A percentile compares a stretch with the other conserved stretches of the same genome.
Evolutionary conservation across 2,113 vertebrate genomes (phyloP).

Genomic region (Meriones unguiculatus): DNA sequence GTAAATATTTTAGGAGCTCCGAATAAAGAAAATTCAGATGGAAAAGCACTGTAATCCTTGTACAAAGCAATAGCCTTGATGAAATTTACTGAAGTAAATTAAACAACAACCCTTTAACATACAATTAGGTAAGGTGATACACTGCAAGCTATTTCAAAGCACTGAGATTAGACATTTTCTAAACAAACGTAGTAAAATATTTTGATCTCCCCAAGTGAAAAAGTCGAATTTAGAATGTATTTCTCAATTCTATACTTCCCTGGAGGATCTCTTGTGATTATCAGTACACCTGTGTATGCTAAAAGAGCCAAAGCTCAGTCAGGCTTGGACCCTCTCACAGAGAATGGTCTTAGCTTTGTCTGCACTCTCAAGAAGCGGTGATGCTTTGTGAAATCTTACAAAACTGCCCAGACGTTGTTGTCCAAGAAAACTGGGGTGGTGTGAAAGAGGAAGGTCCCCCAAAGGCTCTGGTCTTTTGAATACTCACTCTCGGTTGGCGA

Average conservation of each 20-base stretch:
- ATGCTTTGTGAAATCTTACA: neutral
- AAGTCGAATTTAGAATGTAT: conserved; percentile 27
- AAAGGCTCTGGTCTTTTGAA: no score
- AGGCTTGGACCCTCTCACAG: neutral
- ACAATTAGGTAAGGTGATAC: neutral
- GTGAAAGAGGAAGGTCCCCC: neutral
- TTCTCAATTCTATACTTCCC: neutral
- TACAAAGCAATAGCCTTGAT: neutral
- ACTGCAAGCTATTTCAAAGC: neutral
- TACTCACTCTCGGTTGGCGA: neutral
- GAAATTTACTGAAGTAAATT: neutral
- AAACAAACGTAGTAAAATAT: conserved; percentile 16
- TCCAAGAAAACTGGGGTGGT: neutral
- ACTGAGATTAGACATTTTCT: conserved; percentile 23
- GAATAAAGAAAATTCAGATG: neutral
- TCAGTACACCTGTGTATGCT: fast-evolving
- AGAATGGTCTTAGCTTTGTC: no score
- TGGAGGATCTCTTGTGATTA: neutral
- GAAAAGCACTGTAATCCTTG: neutral
- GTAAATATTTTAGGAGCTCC: conserved; percentile 27
- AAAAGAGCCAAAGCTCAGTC: neutral
- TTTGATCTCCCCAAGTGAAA: neutral
- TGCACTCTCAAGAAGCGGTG: fast-evolving
- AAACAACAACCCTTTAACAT: conserved; percentile 17
- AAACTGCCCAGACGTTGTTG: neutral